These are phyloP conservation scores for Halcyon smyrnensis DNA, from an alignment of 2,797 vertebrate genomes.

Conservation along the genomic window DNA sequence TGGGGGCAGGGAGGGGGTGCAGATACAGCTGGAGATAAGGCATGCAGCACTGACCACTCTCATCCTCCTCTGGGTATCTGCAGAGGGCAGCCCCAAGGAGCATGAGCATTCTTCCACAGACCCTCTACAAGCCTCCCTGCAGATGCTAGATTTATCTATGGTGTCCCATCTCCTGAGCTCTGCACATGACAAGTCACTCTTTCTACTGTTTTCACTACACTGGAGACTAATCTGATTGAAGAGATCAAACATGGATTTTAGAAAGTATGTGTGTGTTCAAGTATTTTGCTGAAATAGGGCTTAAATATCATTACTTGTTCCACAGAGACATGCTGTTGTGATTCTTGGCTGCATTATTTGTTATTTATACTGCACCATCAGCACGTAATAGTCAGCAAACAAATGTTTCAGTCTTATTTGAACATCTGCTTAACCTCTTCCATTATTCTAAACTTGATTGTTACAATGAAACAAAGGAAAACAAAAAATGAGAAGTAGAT, in stretches of 20 bases:
- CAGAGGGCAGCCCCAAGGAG: too few relatives aligned
- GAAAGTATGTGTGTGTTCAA: background rate
- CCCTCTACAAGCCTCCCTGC: too few relatives aligned
- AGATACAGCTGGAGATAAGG: background rate
- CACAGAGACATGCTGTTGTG: background rate
- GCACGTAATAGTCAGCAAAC: background rate
- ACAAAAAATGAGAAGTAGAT: background rate
- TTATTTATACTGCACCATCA: constrained; percentile 17
- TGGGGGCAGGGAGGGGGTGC: accelerated
- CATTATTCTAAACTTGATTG: background rate
- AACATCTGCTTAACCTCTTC: constrained; percentile 8
- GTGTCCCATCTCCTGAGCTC: background rate
- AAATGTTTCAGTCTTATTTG: background rate
- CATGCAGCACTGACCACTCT: background rate
- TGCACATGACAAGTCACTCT: background rate
- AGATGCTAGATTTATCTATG: background rate
- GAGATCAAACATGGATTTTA: background rate
- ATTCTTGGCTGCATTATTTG: background rate
- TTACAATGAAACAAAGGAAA: background rate
- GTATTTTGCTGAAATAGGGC: background rate
- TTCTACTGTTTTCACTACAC: background rate
- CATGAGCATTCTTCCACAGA: background rate
- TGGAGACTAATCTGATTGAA: background rate
- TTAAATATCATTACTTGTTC: background rate
- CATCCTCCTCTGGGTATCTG: background rate